phyloP scores from a whole-genome alignment of 2,113 vertebrate species.

The Nannospalax galili region DNA sequence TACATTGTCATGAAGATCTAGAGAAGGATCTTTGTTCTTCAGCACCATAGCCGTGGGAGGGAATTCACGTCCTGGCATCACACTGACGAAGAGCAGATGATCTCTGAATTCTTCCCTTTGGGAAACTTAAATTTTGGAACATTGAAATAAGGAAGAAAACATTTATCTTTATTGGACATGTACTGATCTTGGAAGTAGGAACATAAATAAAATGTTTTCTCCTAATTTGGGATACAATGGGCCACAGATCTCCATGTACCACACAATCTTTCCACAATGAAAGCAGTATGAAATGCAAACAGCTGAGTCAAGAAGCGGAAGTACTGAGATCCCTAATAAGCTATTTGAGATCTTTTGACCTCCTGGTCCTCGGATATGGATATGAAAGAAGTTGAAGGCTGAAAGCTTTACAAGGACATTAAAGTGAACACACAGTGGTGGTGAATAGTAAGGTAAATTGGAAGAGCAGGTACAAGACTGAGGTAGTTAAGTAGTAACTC shows the following conservation, averaged over 20 bases:
- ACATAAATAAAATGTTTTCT: not conserved
- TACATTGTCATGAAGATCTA: not conserved
- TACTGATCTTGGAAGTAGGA: not conserved
- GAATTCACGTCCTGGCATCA: not conserved
- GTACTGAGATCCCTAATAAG: not conserved
- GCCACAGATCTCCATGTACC: not conserved
- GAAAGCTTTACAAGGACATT: not conserved
- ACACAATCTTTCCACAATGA: not conserved
- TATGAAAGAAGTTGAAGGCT: not conserved
- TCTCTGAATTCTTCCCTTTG: not conserved
- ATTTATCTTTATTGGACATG: not conserved
- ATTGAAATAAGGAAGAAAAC: not conserved
- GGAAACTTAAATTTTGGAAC: not conserved
- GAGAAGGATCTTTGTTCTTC: not conserved
- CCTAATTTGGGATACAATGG: not conserved
- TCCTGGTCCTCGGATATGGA: not conserved
- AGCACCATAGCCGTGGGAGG: not conserved
- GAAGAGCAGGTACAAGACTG: constrained; percentile 53
- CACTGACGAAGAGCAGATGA: not conserved
- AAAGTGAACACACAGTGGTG: not conserved
- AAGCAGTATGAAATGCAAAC: not conserved
- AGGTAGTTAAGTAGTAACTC: constrained; percentile 62
- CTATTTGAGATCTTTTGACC: not conserved
- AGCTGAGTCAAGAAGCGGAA: not conserved
- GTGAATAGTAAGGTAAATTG: constrained; percentile 1